Conservation (phyloP, 2,797 vertebrate genomes). For the Remorina albescens region DNA sequence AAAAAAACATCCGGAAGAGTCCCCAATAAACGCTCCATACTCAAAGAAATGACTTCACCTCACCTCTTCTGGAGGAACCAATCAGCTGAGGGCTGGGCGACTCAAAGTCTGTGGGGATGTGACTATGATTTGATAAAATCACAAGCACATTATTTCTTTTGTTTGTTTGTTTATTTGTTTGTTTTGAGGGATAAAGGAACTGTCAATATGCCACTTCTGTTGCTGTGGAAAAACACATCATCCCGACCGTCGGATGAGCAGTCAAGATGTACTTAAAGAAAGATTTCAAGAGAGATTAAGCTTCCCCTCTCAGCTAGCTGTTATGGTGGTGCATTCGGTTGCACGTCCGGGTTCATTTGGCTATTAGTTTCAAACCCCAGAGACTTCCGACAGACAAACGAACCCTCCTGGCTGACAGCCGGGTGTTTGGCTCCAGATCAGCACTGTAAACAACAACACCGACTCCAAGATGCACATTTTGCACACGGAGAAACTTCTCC, state of each 20-base stretch:
- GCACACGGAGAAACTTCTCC: constrained; percentile 30
- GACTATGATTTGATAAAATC: not conserved
- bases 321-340: constrained; percentile 15
- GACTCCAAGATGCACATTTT: constrained; percentile 31
- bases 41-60: too few relatives aligned
- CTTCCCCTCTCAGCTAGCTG: constrained; percentile 25
- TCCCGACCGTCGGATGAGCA: not conserved
- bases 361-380: constrained; percentile 47
- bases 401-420: constrained; percentile 71
- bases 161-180: too few relatives aligned
- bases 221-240: not conserved
- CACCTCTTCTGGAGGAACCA: too few relatives aligned
- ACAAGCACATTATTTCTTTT: not conserved
- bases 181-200: not conserved
- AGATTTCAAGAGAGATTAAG: constrained; percentile 67
- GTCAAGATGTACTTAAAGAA: constrained; percentile 24
- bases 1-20: too few relatives aligned
- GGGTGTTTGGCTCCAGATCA: constrained; percentile 50
- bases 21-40: too few relatives aligned
- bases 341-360: constrained; percentile 56
- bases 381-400: constrained; percentile 70
- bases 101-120: not conserved
- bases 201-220: constrained; percentile 41
- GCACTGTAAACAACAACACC: constrained; percentile 63
- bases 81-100: not conserved